Evolutionary conservation across 2,888 invertebrate genomes (phyloP).

Genomic region (Azorinus chamasolen): DNA sequence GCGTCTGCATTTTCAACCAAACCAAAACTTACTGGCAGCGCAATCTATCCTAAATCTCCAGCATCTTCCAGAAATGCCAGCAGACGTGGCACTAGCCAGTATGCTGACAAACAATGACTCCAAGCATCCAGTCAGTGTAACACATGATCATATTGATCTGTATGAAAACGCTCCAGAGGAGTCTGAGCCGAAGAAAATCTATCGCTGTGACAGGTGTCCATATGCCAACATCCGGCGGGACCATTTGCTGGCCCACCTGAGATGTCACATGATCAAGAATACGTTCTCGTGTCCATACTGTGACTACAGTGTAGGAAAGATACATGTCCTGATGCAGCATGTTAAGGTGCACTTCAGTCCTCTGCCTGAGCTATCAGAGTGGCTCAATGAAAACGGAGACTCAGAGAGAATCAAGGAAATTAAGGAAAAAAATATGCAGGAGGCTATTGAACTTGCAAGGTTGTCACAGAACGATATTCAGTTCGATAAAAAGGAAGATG

Average conservation of each 20-base stretch:
- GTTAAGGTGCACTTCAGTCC: conserved; percentile 91
- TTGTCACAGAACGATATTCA: conserved; percentile 65
- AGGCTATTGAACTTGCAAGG: conserved; percentile 74
- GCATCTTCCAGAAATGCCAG: conserved; percentile 86
- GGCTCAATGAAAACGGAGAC: conserved; percentile 80
- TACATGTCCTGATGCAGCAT: conserved; percentile 92
- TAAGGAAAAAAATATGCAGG: conserved; percentile 75
- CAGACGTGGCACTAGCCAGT: conserved; percentile 87
- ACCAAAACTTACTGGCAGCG: conserved; percentile 82
- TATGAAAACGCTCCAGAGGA: conserved; percentile 80
- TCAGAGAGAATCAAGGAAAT: conserved; percentile 75
- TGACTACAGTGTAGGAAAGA: conserved; percentile 92
- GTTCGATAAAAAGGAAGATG: conserved; percentile 10
- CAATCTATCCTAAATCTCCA: conserved; percentile 84
- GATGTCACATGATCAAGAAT: conserved; percentile 91
- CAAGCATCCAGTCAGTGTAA: conserved; percentile 76
- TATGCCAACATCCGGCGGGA: conserved; percentile 92
- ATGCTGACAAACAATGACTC: conserved; percentile 77
- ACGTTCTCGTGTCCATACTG: conserved; percentile 93
- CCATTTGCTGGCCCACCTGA: conserved; percentile 91
- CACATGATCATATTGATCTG: conserved; percentile 82
- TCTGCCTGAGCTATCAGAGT: conserved; percentile 81
- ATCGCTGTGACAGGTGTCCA: conserved; percentile 93
- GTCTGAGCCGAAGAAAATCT: conserved; percentile 88
- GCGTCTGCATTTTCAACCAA: conserved; percentile 90